Evolutionary conservation across 2,797 vertebrate species (phyloP).

Genomic region (Phylloscopus collybita): DNA sequence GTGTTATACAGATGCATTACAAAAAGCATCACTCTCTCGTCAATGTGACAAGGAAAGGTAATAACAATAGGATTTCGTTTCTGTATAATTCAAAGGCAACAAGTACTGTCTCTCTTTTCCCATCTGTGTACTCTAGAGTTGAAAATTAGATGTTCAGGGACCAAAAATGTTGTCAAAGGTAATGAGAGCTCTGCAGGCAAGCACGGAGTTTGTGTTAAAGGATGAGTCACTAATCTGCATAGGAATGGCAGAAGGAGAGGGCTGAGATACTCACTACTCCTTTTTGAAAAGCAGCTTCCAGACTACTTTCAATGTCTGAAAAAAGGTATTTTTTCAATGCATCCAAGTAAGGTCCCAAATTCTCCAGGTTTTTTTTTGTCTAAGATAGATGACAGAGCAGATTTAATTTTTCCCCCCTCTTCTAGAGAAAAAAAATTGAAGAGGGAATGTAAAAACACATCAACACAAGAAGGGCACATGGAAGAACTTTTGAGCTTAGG

Average conservation of each 20-base stretch:
- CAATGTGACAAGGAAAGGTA: slow-evolving; percentile 33
- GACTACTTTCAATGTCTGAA: background rate
- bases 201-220: slow-evolving; percentile 48
- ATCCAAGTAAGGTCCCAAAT: background rate
- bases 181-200: slow-evolving; percentile 63
- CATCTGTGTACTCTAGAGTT: slow-evolving; percentile 38
- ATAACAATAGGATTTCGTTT: slow-evolving; percentile 43
- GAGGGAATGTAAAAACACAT: background rate
- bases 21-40: slow-evolving; percentile 31
- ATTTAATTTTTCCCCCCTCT: background rate
- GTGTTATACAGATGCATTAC: background rate
- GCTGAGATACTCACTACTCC: slow-evolving; percentile 23
- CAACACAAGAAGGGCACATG: background rate
- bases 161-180: slow-evolving; percentile 67
- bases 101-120: slow-evolving; percentile 38
- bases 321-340: background rate
- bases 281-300: slow-evolving; percentile 24
- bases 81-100: slow-evolving; percentile 28
- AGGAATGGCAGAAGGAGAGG: slow-evolving; percentile 49
- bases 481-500: background rate
- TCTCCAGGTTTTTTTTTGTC: background rate
- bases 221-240: slow-evolving; percentile 69
- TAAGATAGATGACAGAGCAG: background rate
- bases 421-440: background rate
- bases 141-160: slow-evolving; percentile 74